These are phyloP conservation scores for Melieria crassipennis DNA, from an alignment of 2,888 invertebrate genomes.

Conservation along the genomic window DNA sequence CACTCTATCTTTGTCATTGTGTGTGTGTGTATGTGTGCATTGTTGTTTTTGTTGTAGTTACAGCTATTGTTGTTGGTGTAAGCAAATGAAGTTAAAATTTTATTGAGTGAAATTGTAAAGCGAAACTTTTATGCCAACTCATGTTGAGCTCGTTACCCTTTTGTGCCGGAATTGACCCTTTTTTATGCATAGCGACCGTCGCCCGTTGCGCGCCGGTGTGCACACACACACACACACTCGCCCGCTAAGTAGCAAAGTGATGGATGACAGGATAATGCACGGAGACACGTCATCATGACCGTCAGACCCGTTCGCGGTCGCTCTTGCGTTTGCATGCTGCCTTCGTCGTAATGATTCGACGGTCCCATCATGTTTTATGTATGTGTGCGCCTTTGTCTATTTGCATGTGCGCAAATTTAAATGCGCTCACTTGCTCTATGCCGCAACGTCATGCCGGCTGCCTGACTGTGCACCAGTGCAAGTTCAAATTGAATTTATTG, in stretches of 20 bases:
- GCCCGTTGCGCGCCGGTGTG: neutral
- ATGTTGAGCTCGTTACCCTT: slow-evolving; percentile 61
- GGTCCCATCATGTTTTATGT: neutral
- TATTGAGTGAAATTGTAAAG: slow-evolving; percentile 58
- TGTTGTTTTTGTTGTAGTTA: neutral
- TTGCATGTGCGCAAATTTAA: neutral
- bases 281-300: slow-evolving; percentile 51
- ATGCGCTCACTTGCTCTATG: too few species aligned
- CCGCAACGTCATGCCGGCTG: too few species aligned
- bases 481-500: too few species aligned
- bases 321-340: too few species aligned
- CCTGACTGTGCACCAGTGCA: too few species aligned
- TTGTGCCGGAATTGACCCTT: slow-evolving; percentile 41
- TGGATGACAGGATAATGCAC: slow-evolving; percentile 60
- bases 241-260: slow-evolving; percentile 45
- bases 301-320: too few species aligned
- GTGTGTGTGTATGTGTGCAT: neutral
- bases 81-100: slow-evolving; percentile 51
- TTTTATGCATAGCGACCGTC: slow-evolving; percentile 20
- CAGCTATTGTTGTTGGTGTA: slow-evolving; percentile 25
- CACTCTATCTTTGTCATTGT: neutral
- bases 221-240: neutral
- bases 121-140: slow-evolving; percentile 58
- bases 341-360: too few species aligned
- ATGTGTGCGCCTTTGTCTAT: neutral